These are phyloP conservation scores for Stylophora pistillata DNA, from an alignment of 64 coral and sea anemone species.

Conservation along the genomic window DNA sequence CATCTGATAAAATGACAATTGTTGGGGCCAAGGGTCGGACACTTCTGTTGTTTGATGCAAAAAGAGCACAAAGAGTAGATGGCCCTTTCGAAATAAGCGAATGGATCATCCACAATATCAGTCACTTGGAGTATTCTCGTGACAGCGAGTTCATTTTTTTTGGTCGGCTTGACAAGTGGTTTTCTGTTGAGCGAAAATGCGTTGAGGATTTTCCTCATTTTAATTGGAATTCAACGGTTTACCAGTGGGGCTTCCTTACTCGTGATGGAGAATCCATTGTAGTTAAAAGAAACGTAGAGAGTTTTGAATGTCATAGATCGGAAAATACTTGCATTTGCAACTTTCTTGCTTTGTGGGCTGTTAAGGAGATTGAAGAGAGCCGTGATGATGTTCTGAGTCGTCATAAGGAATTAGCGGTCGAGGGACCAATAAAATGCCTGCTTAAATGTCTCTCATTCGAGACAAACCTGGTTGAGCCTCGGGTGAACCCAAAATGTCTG, in stretches of 20 bases:
- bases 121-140: neutral
- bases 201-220: conserved; percentile 6
- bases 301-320: neutral
- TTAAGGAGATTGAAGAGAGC: neutral
- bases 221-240: neutral
- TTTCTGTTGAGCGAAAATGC: conserved; percentile 23
- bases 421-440: neutral
- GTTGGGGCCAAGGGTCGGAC: neutral
- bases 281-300: neutral
- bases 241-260: neutral
- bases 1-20: neutral
- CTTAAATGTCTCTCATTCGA: neutral
- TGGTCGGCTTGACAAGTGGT: conserved; percentile 8
- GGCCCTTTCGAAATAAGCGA: neutral
- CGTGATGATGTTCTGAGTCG: neutral
- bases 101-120: neutral
- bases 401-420: no score
- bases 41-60: neutral
- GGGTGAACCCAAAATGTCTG: neutral
- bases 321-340: neutral
- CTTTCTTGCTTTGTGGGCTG: neutral
- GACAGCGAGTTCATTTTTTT: conserved; percentile 4
- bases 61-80: neutral
- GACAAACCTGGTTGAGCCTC: no score
- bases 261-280: neutral